A percentile compares a stretch with the other conserved stretches of the same genome.
These are phyloP conservation scores for Nasonia oneida DNA, from an alignment of 2,888 invertebrate species.

Conservation along the genomic window DNA sequence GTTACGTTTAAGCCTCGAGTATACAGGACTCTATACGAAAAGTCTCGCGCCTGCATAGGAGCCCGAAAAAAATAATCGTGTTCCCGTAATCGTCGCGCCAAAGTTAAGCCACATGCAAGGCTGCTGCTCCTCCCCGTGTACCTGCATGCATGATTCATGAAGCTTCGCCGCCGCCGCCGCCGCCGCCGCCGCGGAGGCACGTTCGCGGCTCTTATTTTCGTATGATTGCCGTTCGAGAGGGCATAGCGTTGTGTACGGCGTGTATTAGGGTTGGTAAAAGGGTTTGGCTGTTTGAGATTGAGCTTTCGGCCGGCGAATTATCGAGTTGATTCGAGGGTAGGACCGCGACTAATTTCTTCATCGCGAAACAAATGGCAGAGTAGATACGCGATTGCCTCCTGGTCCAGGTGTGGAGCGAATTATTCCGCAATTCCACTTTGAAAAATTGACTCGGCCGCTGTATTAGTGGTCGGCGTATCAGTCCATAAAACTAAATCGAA, in stretches of 20 bases:
- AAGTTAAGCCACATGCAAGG: background rate
- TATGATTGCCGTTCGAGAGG: background rate
- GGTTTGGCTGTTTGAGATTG: constrained; percentile 6
- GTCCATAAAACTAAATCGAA: background rate
- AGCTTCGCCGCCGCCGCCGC: background rate
- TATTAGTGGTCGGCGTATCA: too few species aligned
- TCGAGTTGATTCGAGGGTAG: background rate
- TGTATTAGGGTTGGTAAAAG: background rate
- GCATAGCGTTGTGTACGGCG: background rate
- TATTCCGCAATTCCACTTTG: too few species aligned
- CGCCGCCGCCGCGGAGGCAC: background rate
- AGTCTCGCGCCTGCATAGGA: too few species aligned
- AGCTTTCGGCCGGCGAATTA: background rate
- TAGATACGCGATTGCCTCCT: background rate
- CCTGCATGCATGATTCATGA: constrained; percentile 49
- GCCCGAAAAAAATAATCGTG: constrained; percentile 2
- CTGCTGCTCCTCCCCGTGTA: background rate
- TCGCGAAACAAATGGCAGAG: background rate
- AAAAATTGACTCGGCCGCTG: background rate
- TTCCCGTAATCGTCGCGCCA: constrained; percentile 38
- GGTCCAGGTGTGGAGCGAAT: background rate
- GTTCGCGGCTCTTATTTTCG: background rate
- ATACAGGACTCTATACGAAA: background rate
- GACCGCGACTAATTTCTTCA: constrained; percentile 5
- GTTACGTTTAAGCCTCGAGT: constrained; percentile 29